phyloP scores from a whole-genome alignment of 2,797 vertebrate genomes.

The Pangasius sanitwongsei region DNA sequence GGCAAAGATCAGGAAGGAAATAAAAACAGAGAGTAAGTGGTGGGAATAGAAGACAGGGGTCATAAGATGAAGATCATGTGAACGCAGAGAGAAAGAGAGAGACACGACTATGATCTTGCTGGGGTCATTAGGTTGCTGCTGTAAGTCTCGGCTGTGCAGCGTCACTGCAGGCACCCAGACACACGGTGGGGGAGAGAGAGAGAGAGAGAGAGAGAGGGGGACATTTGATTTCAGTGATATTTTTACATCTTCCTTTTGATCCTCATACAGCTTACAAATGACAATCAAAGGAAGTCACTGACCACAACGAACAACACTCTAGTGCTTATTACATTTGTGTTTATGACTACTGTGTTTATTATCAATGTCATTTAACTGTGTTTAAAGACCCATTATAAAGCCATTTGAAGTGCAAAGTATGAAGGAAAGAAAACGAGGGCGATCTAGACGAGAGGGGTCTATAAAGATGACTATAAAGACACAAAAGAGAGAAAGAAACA shows the following conservation, averaged over 20 bases:
- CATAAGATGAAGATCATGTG: slow-evolving; percentile 12
- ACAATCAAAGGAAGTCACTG: slow-evolving; percentile 21
- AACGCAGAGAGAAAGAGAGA: slow-evolving; percentile 2
- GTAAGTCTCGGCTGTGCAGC: slow-evolving; percentile 43
- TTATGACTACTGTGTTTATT: neutral
- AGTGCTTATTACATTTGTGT: neutral
- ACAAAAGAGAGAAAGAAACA: neutral
- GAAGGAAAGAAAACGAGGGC: neutral
- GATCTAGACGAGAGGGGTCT: neutral
- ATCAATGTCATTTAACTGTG: neutral
- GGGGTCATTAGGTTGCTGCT: slow-evolving; percentile 32
- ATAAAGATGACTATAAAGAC: neutral
- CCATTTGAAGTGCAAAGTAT: slow-evolving; percentile 17
- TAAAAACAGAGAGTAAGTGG: neutral
- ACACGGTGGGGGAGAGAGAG: neutral
- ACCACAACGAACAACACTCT: neutral
- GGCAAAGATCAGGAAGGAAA: slow-evolving; percentile 44
- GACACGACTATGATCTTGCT: slow-evolving; percentile 9
- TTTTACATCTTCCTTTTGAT: slow-evolving; percentile 5
- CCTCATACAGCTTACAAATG: neutral
- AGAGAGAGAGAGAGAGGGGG: neutral
- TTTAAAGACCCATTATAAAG: slow-evolving; percentile 11
- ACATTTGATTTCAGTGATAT: slow-evolving; percentile 1
- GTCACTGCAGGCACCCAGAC: slow-evolving; percentile 26
- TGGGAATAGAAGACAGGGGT: slow-evolving; percentile 12